Percentiles rank a stretch among this genome's conserved stretches.
Conservation (phyloP, 2,888 invertebrate genomes). For the Entomobrya proxima region DNA sequence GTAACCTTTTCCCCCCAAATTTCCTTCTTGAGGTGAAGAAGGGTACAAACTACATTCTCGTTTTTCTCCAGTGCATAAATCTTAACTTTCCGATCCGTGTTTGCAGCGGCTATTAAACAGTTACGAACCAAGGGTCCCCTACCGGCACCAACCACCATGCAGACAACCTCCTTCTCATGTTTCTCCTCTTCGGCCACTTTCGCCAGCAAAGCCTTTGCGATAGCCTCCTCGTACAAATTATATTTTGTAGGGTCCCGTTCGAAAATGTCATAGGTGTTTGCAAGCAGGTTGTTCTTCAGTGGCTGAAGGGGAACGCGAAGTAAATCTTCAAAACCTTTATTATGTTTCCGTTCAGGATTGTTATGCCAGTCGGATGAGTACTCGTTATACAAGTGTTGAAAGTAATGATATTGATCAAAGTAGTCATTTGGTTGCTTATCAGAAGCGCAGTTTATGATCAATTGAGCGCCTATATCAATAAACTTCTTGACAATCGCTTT, state of each 20-base stretch:
- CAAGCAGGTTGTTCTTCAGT: conserved; percentile 95
- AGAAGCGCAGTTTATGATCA: conserved; percentile 80
- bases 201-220: conserved; percentile 85
- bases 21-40: conserved; percentile 73
- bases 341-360: conserved; percentile 72
- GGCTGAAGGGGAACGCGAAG: conserved; percentile 95
- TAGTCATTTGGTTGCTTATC: conserved; percentile 81
- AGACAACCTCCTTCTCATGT: conserved; percentile 80
- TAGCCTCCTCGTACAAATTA: conserved; percentile 89
- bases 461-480: conserved; percentile 83
- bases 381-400: conserved; percentile 81
- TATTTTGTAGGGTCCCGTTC: conserved; percentile 99
- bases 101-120: conserved; percentile 87
- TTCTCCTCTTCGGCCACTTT: conserved; percentile 78
- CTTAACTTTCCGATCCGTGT: conserved; percentile 85
- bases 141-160: conserved; percentile 94
- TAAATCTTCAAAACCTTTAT: conserved; percentile 92
- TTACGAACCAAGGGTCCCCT: conserved; percentile 95
- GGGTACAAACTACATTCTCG: conserved; percentile 93
- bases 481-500: conserved; percentile 83
- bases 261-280: conserved; percentile 97
- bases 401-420: conserved; percentile 83
- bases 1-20: conserved; percentile 82
- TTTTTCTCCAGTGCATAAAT: conserved; percentile 99
- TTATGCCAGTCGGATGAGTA: background rate